These are phyloP conservation scores for Formica aserva DNA, from an alignment of 2,888 invertebrate genomes.

Conservation along the genomic window DNA sequence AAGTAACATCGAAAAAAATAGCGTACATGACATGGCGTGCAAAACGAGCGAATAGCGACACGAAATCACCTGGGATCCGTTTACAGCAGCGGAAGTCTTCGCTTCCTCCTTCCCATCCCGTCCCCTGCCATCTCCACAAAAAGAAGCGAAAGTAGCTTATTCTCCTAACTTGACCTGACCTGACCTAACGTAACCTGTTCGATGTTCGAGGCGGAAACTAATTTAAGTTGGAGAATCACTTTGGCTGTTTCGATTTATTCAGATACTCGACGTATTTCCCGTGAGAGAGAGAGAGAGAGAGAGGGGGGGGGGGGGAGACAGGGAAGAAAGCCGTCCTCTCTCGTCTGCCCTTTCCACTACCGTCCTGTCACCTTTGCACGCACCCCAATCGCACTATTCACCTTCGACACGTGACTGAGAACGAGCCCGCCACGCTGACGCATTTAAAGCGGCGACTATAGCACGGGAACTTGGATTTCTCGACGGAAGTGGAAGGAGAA, in stretches of 20 bases:
- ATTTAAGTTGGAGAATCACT: constrained; percentile 85
- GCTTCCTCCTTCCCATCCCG: constrained; percentile 6
- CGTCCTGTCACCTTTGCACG: constrained; percentile 50
- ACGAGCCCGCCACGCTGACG: constrained; percentile 31
- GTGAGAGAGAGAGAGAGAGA: constrained; percentile 68
- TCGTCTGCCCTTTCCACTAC: constrained; percentile 16
- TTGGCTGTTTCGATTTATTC: constrained; percentile 85
- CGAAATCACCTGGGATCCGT: constrained; percentile 76
- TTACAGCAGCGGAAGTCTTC: constrained; percentile 60
- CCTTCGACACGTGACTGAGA: constrained; percentile 53
- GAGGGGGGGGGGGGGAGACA: neutral
- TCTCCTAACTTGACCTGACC: constrained; percentile 49
- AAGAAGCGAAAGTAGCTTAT: constrained; percentile 65
- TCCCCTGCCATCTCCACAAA: constrained; percentile 22
- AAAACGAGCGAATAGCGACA: constrained; percentile 73
- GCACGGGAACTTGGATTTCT: constrained; percentile 49
- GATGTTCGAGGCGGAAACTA: constrained; percentile 81
- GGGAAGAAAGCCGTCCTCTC: neutral
- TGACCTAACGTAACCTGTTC: constrained; percentile 64
- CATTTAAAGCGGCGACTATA: constrained; percentile 44
- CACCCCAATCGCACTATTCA: constrained; percentile 52
- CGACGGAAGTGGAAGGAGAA: constrained; percentile 16
- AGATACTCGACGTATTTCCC: constrained; percentile 84
- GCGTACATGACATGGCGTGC: constrained; percentile 60
- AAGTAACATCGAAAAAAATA: constrained; percentile 34